Conservation (phyloP, 2,113 vertebrate genomes). For the Micronycteris hirsuta region DNA sequence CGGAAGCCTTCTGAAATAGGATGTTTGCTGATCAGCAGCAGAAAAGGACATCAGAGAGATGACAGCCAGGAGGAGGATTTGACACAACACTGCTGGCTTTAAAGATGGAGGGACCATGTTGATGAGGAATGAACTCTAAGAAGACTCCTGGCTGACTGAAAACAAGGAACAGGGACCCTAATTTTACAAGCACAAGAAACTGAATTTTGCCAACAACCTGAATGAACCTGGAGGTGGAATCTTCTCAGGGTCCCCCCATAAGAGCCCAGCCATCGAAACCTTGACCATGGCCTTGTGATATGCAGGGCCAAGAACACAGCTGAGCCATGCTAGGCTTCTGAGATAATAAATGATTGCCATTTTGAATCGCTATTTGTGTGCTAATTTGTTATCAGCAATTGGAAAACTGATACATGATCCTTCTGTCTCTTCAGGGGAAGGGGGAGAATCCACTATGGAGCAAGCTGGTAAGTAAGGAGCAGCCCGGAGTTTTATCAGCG, state of each 20-base stretch:
- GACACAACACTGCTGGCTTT: background rate
- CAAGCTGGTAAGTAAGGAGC: constrained; percentile 30
- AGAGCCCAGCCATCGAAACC: background rate
- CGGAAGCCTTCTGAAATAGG: background rate
- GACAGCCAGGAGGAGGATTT: background rate
- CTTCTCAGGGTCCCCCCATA: background rate
- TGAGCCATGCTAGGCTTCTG: background rate
- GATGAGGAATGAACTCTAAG: background rate
- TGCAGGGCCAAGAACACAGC: background rate
- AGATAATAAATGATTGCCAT: background rate
- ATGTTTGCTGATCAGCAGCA: background rate
- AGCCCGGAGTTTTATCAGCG: constrained; percentile 9
- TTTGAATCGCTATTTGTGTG: background rate
- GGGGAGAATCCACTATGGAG: background rate
- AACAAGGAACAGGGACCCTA: background rate
- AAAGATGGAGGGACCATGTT: background rate
- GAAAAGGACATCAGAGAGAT: background rate
- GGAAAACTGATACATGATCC: background rate
- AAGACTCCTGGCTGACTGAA: background rate
- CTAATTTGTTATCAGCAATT: background rate
- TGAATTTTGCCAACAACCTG: background rate
- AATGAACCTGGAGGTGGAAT: background rate
- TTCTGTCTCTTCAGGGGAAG: background rate
- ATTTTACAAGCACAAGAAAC: background rate
- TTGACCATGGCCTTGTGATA: background rate